These are phyloP conservation scores for Calidris pygmaea DNA, from an alignment of 2,113 vertebrate genomes.

Conservation along the genomic window DNA sequence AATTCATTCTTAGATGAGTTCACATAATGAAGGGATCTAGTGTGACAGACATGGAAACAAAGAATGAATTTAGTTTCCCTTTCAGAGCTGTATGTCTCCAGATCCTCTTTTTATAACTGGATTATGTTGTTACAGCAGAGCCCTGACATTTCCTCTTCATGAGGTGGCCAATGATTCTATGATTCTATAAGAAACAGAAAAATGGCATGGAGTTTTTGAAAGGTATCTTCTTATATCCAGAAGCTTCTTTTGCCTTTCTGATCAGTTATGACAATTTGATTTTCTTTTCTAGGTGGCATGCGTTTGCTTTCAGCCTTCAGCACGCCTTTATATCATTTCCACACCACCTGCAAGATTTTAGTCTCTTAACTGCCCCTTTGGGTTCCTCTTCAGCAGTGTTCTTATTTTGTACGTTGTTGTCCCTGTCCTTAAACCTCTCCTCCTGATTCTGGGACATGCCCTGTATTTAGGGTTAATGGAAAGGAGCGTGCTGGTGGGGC, in stretches of 20 bases:
- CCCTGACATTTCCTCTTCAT: neutral
- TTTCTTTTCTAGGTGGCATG: neutral
- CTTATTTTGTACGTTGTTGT: neutral
- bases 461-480: neutral
- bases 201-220: neutral
- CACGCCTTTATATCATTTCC: neutral
- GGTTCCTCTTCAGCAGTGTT: neutral
- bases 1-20: neutral
- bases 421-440: neutral
- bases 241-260: neutral
- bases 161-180: neutral
- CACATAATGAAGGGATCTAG: neutral
- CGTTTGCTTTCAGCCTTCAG: neutral
- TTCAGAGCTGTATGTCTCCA: neutral
- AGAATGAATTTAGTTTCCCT: neutral
- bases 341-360: neutral
- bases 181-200: neutral
- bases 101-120: neutral
- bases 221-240: neutral
- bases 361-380: neutral
- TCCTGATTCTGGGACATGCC: accelerated
- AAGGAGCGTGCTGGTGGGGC: neutral
- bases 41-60: neutral
- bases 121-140: neutral
- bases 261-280: neutral